These are phyloP conservation scores for Melipona quadrifasciata DNA, from an alignment of 1,140 invertebrate species.

Conservation along the genomic window DNA sequence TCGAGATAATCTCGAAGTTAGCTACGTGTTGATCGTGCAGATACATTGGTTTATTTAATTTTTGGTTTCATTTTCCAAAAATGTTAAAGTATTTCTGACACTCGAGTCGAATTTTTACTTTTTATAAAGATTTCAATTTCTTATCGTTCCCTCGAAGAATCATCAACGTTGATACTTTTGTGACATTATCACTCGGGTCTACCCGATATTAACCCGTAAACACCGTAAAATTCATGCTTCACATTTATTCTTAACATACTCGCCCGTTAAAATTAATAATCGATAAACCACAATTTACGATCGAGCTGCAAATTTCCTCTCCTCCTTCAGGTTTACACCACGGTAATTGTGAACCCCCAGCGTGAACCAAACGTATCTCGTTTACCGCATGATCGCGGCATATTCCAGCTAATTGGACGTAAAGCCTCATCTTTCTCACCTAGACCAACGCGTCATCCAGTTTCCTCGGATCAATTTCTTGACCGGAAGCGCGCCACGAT, in stretches of 20 bases:
- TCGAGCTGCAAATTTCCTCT: not conserved
- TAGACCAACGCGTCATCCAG: not conserved
- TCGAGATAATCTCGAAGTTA: slow-evolving; percentile 13
- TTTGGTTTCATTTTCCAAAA: not conserved
- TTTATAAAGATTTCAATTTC: not conserved
- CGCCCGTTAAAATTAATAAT: not conserved
- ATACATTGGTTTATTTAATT: not conserved
- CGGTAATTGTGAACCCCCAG: not conserved
- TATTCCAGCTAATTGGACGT: not conserved
- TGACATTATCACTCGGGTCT: not conserved
- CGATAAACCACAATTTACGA: not conserved
- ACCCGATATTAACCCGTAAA: not conserved
- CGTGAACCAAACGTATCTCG: not conserved
- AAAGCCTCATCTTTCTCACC: slow-evolving; percentile 23
- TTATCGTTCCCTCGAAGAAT: not conserved
- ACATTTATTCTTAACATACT: not conserved
- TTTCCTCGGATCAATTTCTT: slow-evolving; percentile 30
- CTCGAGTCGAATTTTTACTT: no score
- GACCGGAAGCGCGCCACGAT: slow-evolving; percentile 20
- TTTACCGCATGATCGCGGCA: not conserved
- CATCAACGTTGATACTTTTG: not conserved
- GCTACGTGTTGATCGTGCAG: not conserved
- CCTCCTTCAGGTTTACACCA: not conserved
- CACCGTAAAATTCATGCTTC: not conserved
- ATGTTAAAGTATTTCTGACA: not conserved